Evolutionary conservation across 2,113 vertebrate species (phyloP).

Genomic region (Phrynosoma blainvillii): DNA sequence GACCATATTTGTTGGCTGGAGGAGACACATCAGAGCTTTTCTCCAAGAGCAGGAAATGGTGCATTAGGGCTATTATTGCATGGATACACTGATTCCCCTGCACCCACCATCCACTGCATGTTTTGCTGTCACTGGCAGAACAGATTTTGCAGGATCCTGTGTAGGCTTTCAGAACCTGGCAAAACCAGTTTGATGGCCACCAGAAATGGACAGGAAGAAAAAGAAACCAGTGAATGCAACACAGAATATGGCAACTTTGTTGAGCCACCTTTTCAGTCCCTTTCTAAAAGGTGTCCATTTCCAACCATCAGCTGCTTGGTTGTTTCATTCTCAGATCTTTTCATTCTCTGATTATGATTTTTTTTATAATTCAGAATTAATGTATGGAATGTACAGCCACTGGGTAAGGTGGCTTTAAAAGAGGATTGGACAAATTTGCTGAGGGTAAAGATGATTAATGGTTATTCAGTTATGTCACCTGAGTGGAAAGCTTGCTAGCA

Average conservation of each 20-base stretch:
- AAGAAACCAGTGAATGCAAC: neutral
- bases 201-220: neutral
- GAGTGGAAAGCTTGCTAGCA: neutral
- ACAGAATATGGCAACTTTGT: neutral
- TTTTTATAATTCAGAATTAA: neutral
- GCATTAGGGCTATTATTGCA: neutral
- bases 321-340: neutral
- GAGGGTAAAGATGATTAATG: neutral
- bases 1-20: neutral
- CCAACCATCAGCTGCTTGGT: neutral
- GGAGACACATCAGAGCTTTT: neutral
- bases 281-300: neutral
- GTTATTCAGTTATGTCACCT: neutral
- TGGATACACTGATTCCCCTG: neutral
- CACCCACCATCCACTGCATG: neutral
- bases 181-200: neutral
- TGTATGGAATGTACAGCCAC: neutral
- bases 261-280: neutral
- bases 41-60: neutral
- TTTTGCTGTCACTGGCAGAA: neutral
- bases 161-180: neutral
- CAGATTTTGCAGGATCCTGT: neutral
- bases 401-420: neutral
- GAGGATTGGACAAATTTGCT: neutral
- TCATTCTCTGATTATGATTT: neutral